These are phyloP conservation scores for Pterocles burchelli DNA, from an alignment of 2,113 vertebrate genomes.

Conservation along the genomic window DNA sequence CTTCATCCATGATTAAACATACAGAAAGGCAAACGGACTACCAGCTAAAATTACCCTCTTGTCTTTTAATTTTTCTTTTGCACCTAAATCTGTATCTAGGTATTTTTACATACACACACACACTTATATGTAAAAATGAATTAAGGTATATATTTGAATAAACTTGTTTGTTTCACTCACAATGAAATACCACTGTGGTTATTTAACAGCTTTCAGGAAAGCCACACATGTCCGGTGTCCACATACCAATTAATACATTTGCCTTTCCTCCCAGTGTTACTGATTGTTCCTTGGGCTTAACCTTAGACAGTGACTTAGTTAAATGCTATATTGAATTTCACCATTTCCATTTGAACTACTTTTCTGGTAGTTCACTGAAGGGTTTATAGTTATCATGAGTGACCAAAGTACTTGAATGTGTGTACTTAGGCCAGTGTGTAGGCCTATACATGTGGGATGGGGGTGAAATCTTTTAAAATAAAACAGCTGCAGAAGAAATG, in stretches of 20 bases:
- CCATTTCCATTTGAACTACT: conserved; percentile 57
- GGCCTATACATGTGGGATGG: conserved; percentile 31
- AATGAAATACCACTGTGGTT: not conserved
- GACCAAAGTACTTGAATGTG: conserved; percentile 61
- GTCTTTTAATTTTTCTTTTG: not conserved
- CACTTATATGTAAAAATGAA: not conserved
- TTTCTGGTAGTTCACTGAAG: conserved; percentile 62
- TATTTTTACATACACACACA: not conserved
- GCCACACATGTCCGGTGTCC: not conserved
- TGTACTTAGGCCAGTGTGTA: conserved; percentile 46
- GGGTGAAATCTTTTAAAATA: conserved; percentile 74
- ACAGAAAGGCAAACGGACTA: not conserved
- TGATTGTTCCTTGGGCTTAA: conserved; percentile 56
- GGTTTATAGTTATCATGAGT: conserved; percentile 64
- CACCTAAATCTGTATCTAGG: not conserved
- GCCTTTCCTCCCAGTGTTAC: not conserved
- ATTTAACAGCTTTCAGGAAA: conserved; percentile 20
- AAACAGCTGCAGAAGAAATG: conserved; percentile 77
- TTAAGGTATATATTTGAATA: not conserved
- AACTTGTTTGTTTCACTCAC: not conserved
- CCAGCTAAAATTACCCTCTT: not conserved
- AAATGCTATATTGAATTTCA: conserved; percentile 69
- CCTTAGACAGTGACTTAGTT: conserved; percentile 58
- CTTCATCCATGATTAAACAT: accelerated
- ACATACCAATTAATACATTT: conserved; percentile 36